Evolutionary conservation across 2,888 invertebrate species (phyloP).

Genomic region (Maniola hyperantus): DNA sequence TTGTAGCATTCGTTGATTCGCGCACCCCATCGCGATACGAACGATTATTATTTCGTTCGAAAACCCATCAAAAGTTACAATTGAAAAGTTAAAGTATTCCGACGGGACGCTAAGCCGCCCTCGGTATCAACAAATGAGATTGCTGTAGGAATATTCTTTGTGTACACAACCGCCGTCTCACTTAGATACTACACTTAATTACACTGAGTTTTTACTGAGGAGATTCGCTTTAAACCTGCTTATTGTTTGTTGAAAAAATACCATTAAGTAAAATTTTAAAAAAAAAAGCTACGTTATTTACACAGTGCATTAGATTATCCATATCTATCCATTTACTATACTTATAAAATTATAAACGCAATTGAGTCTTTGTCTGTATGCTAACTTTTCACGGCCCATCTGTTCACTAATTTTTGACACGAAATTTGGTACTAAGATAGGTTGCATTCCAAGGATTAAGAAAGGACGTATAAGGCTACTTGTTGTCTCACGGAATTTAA

Average conservation of each 20-base stretch:
- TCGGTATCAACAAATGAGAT: constrained; percentile 77
- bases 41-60: constrained; percentile 82
- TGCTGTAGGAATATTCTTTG: constrained; percentile 75
- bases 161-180: constrained; percentile 58
- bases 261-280: neutral
- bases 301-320: neutral
- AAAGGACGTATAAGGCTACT: too few species aligned
- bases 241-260: neutral
- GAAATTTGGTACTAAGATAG: too few species aligned
- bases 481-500: too few species aligned
- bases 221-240: neutral
- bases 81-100: constrained; percentile 83
- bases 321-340: too few species aligned
- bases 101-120: constrained; percentile 72
- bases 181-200: constrained; percentile 50
- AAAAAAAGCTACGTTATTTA: neutral
- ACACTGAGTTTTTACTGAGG: constrained; percentile 41
- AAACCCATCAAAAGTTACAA: constrained; percentile 83
- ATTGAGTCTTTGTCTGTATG: neutral
- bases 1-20: constrained; percentile 74
- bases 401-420: too few species aligned
- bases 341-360: too few species aligned
- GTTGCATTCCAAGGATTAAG: too few species aligned
- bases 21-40: constrained; percentile 73
- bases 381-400: neutral